phyloP scores from a whole-genome alignment of 2,888 invertebrate genomes.

The Chalcosyrphus nemorum region DNA sequence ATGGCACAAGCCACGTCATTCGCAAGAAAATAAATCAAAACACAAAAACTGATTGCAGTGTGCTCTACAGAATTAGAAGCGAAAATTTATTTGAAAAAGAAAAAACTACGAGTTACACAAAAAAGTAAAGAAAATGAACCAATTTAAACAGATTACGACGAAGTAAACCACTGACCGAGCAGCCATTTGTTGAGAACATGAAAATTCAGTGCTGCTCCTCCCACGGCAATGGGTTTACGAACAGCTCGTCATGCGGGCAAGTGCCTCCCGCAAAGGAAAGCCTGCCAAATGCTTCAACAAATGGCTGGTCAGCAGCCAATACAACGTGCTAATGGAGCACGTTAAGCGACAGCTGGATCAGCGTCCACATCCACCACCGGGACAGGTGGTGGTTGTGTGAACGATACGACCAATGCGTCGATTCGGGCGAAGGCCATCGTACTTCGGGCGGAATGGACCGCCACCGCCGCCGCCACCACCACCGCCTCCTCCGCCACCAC shows the following conservation, averaged over 20 bases:
- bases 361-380: slow-evolving; percentile 66
- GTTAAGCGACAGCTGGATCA: slow-evolving; percentile 2
- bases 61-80: background rate
- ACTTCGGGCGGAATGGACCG: slow-evolving; percentile 44
- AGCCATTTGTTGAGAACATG: slow-evolving; percentile 50
- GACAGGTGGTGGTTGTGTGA: slow-evolving; percentile 58
- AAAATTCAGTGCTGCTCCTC: slow-evolving; percentile 54
- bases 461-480: slow-evolving; percentile 36
- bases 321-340: slow-evolving; percentile 42
- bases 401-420: slow-evolving; percentile 51
- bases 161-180: slow-evolving; percentile 37
- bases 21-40: too few relatives aligned
- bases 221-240: slow-evolving; percentile 60
- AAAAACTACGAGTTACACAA: background rate
- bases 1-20: slow-evolving; percentile 8
- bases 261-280: slow-evolving; percentile 4
- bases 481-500: slow-evolving; percentile 23
- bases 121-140: background rate
- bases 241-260: slow-evolving; percentile 64
- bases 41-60: slow-evolving; percentile 10
- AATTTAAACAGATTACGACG: background rate
- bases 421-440: slow-evolving; percentile 52
- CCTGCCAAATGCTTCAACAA: slow-evolving; percentile 51
- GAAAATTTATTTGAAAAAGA: slow-evolving; percentile 15
- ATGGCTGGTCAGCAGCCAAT: slow-evolving; percentile 37